phyloP scores from a whole-genome alignment of 2,797 vertebrate genomes.

The Neopelma chrysocephalum region DNA sequence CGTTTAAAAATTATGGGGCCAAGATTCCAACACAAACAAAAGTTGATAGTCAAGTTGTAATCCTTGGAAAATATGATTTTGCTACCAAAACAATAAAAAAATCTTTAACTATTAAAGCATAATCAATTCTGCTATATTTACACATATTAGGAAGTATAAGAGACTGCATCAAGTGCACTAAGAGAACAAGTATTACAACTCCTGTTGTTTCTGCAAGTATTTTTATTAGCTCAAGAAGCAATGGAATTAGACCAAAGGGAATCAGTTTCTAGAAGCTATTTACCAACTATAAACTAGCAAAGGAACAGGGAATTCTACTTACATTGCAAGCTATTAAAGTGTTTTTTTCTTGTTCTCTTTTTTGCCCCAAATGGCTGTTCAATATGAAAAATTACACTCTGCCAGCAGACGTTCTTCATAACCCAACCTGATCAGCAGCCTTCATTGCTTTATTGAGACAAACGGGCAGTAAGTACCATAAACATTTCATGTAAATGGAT shows the following conservation, averaged over 20 bases:
- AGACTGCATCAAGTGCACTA: not conserved
- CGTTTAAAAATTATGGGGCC: not conserved
- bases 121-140: not conserved
- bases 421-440: not conserved
- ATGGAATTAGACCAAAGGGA: constrained; percentile 5
- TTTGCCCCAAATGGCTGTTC: constrained; percentile 11
- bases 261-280: constrained; percentile 26
- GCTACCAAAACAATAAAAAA: not conserved
- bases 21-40: not conserved
- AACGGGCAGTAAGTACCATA: not conserved
- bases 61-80: not conserved
- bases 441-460: constrained; percentile 49
- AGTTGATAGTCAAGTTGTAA: not conserved
- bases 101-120: not conserved
- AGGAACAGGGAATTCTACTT: constrained; percentile 37
- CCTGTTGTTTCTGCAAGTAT: not conserved
- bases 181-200: not conserved
- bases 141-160: not conserved
- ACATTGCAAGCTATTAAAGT: constrained; percentile 22
- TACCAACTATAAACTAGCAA: constrained; percentile 12
- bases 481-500: not conserved
- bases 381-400: constrained; percentile 45
- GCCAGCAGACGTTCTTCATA: not conserved
- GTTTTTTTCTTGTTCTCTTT: not conserved
- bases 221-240: constrained; percentile 2